Conservation (phyloP, 2,888 invertebrate genomes). For the Cybosia mesomella region DNA sequence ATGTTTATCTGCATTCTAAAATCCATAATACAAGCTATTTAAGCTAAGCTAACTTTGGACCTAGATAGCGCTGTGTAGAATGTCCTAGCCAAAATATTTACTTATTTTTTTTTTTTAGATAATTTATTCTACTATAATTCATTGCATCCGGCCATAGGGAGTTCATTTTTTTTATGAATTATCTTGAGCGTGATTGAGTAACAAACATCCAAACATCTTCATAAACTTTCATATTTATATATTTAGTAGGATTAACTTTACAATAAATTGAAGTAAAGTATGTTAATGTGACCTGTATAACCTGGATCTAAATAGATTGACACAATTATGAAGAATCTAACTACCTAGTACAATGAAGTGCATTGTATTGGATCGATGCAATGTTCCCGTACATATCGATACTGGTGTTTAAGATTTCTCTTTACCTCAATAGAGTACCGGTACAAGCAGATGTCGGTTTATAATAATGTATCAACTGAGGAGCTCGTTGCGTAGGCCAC, state of each 20-base stretch:
- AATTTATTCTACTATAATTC: no score
- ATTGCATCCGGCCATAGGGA: no score
- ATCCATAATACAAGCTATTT: no score
- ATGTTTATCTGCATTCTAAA: no score
- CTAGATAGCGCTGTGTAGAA: no score
- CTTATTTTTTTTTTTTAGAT: no score
- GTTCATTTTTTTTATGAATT: no score
- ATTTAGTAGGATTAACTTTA: background rate
- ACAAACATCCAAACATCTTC: no score
- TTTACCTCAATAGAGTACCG: slow-evolving; percentile 72
- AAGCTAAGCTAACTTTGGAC: no score
- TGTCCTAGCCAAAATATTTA: no score
- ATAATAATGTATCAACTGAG: slow-evolving; percentile 70
- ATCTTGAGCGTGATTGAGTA: no score
- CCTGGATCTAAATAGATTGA: slow-evolving; percentile 42
- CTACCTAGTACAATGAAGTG: slow-evolving; percentile 34
- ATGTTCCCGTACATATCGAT: slow-evolving; percentile 50
- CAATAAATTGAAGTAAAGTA: slow-evolving; percentile 7
- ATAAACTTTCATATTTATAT: no score
- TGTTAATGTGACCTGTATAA: slow-evolving; percentile 27
- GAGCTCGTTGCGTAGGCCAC: slow-evolving; percentile 67
- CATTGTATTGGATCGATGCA: slow-evolving; percentile 58
- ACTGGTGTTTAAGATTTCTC: slow-evolving; percentile 63
- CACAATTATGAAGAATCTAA: slow-evolving; percentile 37
- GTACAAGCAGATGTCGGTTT: slow-evolving; percentile 57